Percentiles rank a stretch among this genome's conserved stretches.
phyloP scores from a whole-genome alignment of 1,140 invertebrate genomes.

The Pogonomyrmex californicus region DNA sequence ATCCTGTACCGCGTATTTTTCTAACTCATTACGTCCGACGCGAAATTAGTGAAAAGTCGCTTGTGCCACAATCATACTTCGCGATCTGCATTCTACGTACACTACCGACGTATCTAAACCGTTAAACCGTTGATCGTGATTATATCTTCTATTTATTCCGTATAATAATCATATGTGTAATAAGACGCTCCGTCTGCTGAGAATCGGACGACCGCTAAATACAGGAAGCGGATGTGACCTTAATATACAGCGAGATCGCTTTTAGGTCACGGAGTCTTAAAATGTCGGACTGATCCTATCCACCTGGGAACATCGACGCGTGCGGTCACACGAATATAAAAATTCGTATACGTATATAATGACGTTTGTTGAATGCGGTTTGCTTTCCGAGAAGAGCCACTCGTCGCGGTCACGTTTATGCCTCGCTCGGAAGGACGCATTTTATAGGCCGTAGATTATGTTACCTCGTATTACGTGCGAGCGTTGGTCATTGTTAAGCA shows the following conservation, averaged over 20 bases:
- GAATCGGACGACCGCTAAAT: conserved; percentile 11
- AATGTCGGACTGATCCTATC: conserved; percentile 1
- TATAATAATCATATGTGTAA: conserved; percentile 25
- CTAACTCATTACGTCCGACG: conserved; percentile 18
- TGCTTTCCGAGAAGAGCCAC: conserved; percentile 28
- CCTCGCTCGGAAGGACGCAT: conserved; percentile 18
- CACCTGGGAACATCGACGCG: background rate
- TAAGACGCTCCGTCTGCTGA: background rate
- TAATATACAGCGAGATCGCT: conserved; percentile 18
- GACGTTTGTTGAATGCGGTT: background rate
- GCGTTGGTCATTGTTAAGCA: conserved; percentile 19
- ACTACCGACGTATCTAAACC: background rate
- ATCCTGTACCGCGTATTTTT: background rate
- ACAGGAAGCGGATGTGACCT: conserved; percentile 22
- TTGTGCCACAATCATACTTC: background rate
- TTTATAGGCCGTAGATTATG: conserved; percentile 51
- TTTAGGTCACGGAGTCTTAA: conserved; percentile 2
- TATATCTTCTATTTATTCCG: conserved; percentile 13
- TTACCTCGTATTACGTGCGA: conserved; percentile 19
- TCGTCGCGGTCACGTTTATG: conserved; percentile 36
- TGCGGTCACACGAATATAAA: conserved; percentile 25
- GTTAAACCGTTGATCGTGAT: conserved; percentile 3
- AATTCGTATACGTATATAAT: conserved; percentile 46
- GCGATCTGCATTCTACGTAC: background rate
- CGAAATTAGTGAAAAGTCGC: conserved; percentile 28